These are phyloP conservation scores for Heliconius himera DNA, from an alignment of 1,140 invertebrate genomes.

Conservation along the genomic window DNA sequence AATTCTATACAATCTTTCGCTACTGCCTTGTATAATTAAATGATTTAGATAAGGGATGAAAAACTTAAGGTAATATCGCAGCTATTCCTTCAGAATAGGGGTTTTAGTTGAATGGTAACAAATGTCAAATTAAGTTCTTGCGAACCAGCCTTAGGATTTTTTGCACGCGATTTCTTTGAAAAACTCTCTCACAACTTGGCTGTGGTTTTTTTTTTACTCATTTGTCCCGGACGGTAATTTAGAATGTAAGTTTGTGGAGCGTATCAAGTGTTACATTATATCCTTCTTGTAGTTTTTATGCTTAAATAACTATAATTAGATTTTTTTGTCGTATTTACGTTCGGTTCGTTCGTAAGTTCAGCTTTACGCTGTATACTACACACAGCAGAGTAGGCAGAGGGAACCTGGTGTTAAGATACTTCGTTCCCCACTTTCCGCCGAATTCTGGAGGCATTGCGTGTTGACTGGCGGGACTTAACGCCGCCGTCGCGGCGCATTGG, in stretches of 20 bases:
- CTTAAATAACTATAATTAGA: background rate
- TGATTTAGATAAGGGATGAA: conserved; percentile 59
- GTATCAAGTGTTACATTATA: conserved; percentile 10
- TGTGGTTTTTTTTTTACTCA: conserved; percentile 46
- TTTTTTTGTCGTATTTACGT: background rate
- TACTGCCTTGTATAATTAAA: conserved; percentile 64
- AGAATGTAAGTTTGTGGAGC: conserved; percentile 1
- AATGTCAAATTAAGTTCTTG: conserved; percentile 46
- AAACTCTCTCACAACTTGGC: conserved; percentile 48
- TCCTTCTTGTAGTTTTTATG: conserved; percentile 21
- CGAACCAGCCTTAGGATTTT: conserved; percentile 55
- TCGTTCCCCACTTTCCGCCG: too few relatives aligned
- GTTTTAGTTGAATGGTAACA: conserved; percentile 25
- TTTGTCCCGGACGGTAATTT: conserved; percentile 50
- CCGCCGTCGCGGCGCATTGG: too few relatives aligned
- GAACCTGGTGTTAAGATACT: too few relatives aligned
- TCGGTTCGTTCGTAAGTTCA: too few relatives aligned
- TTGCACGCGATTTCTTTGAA: conserved; percentile 58
- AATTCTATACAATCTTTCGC: conserved; percentile 71
- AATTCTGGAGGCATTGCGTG: too few relatives aligned
- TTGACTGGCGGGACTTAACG: too few relatives aligned
- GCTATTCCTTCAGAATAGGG: conserved; percentile 43
- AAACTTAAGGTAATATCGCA: conserved; percentile 40
- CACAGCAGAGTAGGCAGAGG: too few relatives aligned
- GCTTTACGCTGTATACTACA: too few relatives aligned